phyloP scores from a whole-genome alignment of 2,797 vertebrate species.

The Mormyrops boulengeri region DNA sequence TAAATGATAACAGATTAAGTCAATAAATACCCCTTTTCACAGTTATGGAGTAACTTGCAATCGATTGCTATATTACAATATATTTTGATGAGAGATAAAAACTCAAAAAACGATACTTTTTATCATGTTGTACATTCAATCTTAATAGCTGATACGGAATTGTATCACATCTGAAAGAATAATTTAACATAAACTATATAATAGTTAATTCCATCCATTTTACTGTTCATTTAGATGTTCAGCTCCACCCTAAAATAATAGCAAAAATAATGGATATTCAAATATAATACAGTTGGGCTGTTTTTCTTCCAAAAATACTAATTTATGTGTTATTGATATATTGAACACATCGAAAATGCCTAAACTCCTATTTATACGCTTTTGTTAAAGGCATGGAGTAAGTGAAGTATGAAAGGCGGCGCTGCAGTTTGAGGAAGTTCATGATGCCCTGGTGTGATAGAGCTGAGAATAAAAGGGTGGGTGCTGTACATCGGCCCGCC shows the following conservation, averaged over 20 bases:
- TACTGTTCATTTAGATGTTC: not conserved
- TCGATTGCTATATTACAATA: not conserved
- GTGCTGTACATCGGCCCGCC: not conserved
- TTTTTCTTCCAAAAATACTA: not conserved
- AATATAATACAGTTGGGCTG: not conserved
- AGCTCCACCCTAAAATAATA: not conserved
- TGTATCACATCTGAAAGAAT: not conserved
- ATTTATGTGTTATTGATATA: not conserved
- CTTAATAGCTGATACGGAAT: not conserved
- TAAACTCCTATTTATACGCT: not conserved
- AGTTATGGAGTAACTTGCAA: not conserved
- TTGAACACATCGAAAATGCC: not conserved
- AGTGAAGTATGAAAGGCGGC: slow-evolving; percentile 14
- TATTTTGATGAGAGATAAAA: not conserved
- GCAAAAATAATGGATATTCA: not conserved
- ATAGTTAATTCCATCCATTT: not conserved
- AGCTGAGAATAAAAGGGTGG: not conserved
- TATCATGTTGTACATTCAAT: not conserved
- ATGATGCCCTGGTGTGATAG: slow-evolving; percentile 6
- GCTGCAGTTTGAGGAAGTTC: slow-evolving; percentile 27
- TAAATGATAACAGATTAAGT: not conserved
- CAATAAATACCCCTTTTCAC: not conserved
- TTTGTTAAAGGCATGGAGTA: not conserved
- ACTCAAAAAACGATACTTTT: not conserved
- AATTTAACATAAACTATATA: not conserved